Conservation (phyloP, 2,888 invertebrate species). For the Synanthedon myopaeformis region DNA sequence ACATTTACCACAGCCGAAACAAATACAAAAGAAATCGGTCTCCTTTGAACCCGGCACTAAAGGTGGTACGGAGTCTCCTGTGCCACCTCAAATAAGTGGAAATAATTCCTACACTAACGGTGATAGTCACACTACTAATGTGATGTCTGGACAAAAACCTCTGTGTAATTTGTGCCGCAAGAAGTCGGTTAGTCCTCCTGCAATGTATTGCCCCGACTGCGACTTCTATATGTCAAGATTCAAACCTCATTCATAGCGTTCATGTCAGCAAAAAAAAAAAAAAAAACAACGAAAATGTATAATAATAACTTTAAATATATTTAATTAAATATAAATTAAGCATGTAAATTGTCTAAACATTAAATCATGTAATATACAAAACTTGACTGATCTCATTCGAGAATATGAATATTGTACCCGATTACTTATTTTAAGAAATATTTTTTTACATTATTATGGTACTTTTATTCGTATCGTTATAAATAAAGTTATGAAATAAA, state of each 20-base stretch:
- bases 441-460: not conserved
- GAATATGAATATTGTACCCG: constrained; percentile 18
- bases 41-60: constrained; percentile 82
- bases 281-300: not conserved
- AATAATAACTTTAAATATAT: not conserved
- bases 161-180: constrained; percentile 91
- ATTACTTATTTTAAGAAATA: not conserved
- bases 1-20: constrained; percentile 72
- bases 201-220: constrained; percentile 89
- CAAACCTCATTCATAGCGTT: constrained; percentile 72
- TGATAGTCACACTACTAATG: constrained; percentile 25
- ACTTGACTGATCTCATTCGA: constrained; percentile 51
- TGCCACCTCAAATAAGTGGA: constrained; percentile 49
- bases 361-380: constrained; percentile 6
- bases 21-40: constrained; percentile 76
- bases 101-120: constrained; percentile 30
- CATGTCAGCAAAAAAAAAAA: not conserved
- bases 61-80: constrained; percentile 69
- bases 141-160: constrained; percentile 61
- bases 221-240: constrained; percentile 92
- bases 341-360: not conserved
- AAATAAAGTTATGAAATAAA: not conserved
- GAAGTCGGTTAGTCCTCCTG: constrained; percentile 81
- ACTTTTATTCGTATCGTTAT: not conserved
- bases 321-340: not conserved